phyloP scores from a whole-genome alignment of 2,888 invertebrate species.

The Brachypalpus laphriformis region DNA sequence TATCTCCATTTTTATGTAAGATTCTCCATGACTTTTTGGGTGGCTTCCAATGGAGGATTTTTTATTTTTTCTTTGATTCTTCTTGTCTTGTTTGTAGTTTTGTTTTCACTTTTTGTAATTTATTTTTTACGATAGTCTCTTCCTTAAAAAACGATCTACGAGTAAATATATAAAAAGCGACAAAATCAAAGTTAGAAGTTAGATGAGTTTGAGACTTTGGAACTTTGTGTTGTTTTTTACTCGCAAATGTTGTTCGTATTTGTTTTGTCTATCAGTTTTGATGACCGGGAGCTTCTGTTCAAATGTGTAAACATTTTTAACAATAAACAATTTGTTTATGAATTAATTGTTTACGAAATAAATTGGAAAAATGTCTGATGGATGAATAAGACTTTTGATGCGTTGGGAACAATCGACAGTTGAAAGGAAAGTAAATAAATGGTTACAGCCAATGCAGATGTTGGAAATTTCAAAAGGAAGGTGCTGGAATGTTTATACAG shows the following conservation, averaged over 20 bases:
- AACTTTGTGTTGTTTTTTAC: background rate
- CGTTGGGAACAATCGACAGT: background rate
- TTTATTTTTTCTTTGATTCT: constrained; percentile 6
- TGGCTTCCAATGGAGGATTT: background rate
- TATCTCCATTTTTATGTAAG: constrained; percentile 1
- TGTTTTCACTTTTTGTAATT: background rate
- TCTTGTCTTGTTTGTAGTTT: constrained; percentile 7
- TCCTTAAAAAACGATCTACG: background rate
- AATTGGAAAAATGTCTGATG: background rate
- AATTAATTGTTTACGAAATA: constrained; percentile 24
- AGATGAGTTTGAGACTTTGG: background rate
- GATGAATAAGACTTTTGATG: background rate
- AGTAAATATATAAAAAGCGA: background rate
- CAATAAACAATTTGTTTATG: constrained; percentile 24
- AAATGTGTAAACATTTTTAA: constrained; percentile 5
- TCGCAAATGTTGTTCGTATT: background rate
- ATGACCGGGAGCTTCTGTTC: background rate
- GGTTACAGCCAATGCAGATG: no score
- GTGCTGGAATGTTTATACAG: no score
- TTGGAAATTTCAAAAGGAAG: no score
- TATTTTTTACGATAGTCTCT: constrained; percentile 1
- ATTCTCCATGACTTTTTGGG: constrained; percentile 32
- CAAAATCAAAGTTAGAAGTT: background rate
- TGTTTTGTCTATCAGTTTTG: background rate
- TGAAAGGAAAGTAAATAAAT: constrained; percentile 1